These are phyloP conservation scores for Ptychodera flava DNA, from an alignment of 35 echinoderm and acorn worm genomes.

Conservation along the genomic window DNA sequence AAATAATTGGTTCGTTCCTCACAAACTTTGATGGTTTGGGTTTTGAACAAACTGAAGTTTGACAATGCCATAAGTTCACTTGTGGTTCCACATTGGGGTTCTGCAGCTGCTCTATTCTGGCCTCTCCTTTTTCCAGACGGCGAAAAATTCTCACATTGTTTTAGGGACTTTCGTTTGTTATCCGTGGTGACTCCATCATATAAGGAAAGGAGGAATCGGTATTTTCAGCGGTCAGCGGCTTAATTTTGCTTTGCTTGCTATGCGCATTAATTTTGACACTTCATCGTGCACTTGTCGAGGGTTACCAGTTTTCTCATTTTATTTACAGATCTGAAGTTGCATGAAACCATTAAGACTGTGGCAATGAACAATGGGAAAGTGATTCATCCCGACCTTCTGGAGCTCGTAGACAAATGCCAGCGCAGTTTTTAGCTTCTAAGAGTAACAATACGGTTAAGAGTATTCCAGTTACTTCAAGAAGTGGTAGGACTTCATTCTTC, in stretches of 20 bases:
- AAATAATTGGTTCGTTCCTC: background rate
- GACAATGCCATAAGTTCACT: background rate
- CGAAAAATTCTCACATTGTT: background rate
- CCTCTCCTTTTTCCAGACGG: background rate
- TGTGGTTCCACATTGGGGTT: background rate
- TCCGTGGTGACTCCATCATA: background rate
- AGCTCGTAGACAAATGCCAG: too few relatives aligned
- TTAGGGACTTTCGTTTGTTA: slow-evolving; percentile 3
- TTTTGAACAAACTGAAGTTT: background rate
- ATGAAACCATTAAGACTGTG: too few relatives aligned
- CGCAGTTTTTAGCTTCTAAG: too few relatives aligned
- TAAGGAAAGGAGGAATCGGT: background rate
- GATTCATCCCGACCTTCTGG: background rate
- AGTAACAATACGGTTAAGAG: too few relatives aligned
- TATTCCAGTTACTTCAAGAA: too few relatives aligned
- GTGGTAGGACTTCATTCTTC: too few relatives aligned
- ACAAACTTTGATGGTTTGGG: background rate
- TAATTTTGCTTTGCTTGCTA: too few relatives aligned
- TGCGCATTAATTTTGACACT: background rate
- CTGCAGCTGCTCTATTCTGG: background rate
- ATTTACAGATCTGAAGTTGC: too few relatives aligned
- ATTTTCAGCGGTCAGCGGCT: too few relatives aligned
- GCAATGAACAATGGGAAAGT: background rate
- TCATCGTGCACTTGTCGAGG: background rate
- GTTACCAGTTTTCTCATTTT: too few relatives aligned